Conservation (phyloP, 2,797 vertebrate species). For the Glossophaga mutica region DNA sequence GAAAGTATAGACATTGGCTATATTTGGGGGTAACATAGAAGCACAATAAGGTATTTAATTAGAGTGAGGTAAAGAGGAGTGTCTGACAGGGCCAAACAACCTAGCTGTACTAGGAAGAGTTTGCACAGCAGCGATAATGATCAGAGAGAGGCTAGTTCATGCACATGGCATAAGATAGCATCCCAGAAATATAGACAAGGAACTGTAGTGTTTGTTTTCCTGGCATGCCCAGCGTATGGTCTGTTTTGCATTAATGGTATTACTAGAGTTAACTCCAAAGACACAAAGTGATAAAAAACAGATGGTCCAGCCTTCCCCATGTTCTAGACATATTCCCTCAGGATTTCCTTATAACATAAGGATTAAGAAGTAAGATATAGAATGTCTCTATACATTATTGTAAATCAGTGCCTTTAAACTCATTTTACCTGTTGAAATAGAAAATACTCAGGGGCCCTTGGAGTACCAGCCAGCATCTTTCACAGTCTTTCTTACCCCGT, state of each 20-base stretch:
- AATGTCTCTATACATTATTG: not conserved
- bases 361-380: slow-evolving; percentile 41
- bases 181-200: not conserved
- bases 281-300: slow-evolving; percentile 51
- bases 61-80: not conserved
- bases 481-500: not conserved
- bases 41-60: not conserved
- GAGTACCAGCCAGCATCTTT: not conserved
- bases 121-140: not conserved
- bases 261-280: slow-evolving; percentile 45
- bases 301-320: slow-evolving; percentile 6
- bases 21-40: not conserved
- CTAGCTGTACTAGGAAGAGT: not conserved
- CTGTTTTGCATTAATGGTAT: slow-evolving; percentile 55
- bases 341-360: slow-evolving; percentile 8
- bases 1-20: not conserved
- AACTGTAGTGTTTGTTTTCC: not conserved
- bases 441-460: not conserved
- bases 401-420: slow-evolving; percentile 35
- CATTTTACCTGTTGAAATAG: slow-evolving; percentile 2
- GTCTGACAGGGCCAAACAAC: not conserved
- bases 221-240: slow-evolving; percentile 5
- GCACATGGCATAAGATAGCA: not conserved
- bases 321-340: slow-evolving; percentile 23
- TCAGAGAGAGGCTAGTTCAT: not conserved